Percentiles rank a stretch among this genome's conserved stretches.
phyloP scores from a whole-genome alignment of 35 echinoderm and acorn worm species.

The Chiridota heheva region DNA sequence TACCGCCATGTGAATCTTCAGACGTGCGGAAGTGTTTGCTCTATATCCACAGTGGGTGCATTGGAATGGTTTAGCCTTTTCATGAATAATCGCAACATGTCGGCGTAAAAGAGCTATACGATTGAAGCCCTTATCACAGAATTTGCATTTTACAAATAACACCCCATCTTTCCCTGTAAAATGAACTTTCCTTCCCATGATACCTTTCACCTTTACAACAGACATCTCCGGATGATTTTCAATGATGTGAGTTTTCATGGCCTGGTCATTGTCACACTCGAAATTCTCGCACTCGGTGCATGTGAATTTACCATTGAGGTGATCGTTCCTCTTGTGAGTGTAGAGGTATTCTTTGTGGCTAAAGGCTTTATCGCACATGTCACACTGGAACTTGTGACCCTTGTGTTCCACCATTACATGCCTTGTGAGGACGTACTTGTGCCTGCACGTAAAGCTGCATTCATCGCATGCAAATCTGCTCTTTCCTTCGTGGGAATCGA shows the following conservation, averaged over 20 bases:
- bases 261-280: conserved; percentile 28
- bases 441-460: conserved; percentile 34
- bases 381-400: conserved; percentile 33
- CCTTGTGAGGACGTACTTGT: conserved; percentile 43
- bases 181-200: conserved; percentile 40
- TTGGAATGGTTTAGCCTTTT: conserved; percentile 25
- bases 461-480: background rate
- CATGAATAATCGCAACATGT: conserved; percentile 26
- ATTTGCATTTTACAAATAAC: conserved; percentile 43
- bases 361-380: conserved; percentile 26
- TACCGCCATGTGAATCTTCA: conserved; percentile 44
- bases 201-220: conserved; percentile 7
- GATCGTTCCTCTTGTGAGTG: conserved; percentile 36
- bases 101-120: conserved; percentile 23
- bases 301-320: conserved; percentile 27
- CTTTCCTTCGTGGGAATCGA: conserved; percentile 34
- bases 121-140: conserved; percentile 47
- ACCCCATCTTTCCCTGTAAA: conserved; percentile 42
- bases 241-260: conserved; percentile 48
- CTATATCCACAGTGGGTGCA: conserved; percentile 38
- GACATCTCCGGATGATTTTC: conserved; percentile 48
- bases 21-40: conserved; percentile 32
- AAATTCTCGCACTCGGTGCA: conserved; percentile 17
- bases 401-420: conserved; percentile 37
- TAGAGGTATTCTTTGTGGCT: conserved; percentile 37